Percentiles rank a stretch among this genome's conserved stretches.
Evolutionary conservation across 2,797 vertebrate genomes (phyloP).

Genomic region (Champsocephalus esox): DNA sequence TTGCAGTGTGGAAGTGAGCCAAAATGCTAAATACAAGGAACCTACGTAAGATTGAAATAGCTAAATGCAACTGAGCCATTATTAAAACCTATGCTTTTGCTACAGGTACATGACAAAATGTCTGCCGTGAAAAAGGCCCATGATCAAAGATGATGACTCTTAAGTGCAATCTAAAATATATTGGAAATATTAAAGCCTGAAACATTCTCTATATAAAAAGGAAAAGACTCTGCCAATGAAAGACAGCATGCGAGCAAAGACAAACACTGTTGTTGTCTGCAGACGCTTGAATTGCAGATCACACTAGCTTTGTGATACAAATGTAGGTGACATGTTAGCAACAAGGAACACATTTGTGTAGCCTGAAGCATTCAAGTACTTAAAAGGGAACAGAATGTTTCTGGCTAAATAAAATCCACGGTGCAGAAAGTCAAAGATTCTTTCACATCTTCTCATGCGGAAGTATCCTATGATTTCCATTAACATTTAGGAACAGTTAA

Average conservation of each 20-base stretch:
- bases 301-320: slow-evolving; percentile 12
- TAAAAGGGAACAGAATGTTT: slow-evolving; percentile 6
- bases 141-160: background rate
- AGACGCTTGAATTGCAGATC: slow-evolving; percentile 15
- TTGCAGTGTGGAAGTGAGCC: too few relatives aligned
- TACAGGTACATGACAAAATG: background rate
- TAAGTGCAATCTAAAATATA: background rate
- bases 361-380: slow-evolving; percentile 10
- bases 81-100: background rate
- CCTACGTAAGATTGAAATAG: background rate
- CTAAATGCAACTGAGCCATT: background rate
- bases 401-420: background rate
- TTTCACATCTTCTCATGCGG: background rate
- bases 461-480: slow-evolving; percentile 5
- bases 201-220: background rate
- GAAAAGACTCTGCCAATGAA: slow-evolving; percentile 2
- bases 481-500: slow-evolving; percentile 17
- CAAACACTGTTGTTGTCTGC: slow-evolving; percentile 7
- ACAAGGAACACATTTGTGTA: slow-evolving; percentile 10
- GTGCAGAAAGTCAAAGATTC: background rate
- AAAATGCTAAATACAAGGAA: too few relatives aligned
- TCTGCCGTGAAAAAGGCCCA: background rate
- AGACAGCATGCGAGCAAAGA: slow-evolving; percentile 17
- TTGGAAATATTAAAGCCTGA: background rate
- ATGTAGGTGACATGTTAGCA: slow-evolving; percentile 2